Evolutionary conservation across 2,113 vertebrate species (phyloP), one percentile per base, ranked within the genome.

Genomic region (Pampusana beccarii): DNA sequence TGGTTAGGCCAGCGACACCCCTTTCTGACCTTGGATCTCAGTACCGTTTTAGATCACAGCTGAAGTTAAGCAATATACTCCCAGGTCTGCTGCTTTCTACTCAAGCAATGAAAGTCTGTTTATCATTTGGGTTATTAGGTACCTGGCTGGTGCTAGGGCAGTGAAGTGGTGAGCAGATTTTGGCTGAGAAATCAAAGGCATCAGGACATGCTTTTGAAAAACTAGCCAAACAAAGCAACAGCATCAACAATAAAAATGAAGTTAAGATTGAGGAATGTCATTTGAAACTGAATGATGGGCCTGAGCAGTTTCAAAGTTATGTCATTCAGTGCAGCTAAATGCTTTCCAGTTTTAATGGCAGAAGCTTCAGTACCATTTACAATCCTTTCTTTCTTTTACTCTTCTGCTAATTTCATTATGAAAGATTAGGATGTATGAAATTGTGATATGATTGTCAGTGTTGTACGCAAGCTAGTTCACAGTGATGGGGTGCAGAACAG

Each of bases 321-420:
- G 31, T 75, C 0, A 0, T 48, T 67, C 31, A 34, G 26, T 62
- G 20, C 62, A 89, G 48, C 51, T 48, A 53, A 77, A 51, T 0
- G 1, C 10, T 70, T 64, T 90, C 36, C 33, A 58, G 8, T 79
- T 88, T 69, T 44, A 74, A 66, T 1, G 2, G 16, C 57, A 82
- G 42, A 81, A 44, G 8, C 66, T 88, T 86, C 67, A 80, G n/a
- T 23, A 28, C 14, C 11, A 20, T 79, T 92, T 90, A 10, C 20
- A 64, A 31, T 61, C 10, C 16, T 54, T 70, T 80, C 24, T 82
- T 72, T 24, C 44, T 71, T 72, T 80, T 54, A 54, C 11, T 3
- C 18, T 64, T 67, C 19, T 58, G 17, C 11, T 66, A 12, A n/a
- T 92, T 33, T 57, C 40, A 10, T 40, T 80, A 11, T 44, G 50